These are phyloP conservation scores for Eurypyga helias DNA, from an alignment of 2,113 vertebrate species.

Conservation along the genomic window DNA sequence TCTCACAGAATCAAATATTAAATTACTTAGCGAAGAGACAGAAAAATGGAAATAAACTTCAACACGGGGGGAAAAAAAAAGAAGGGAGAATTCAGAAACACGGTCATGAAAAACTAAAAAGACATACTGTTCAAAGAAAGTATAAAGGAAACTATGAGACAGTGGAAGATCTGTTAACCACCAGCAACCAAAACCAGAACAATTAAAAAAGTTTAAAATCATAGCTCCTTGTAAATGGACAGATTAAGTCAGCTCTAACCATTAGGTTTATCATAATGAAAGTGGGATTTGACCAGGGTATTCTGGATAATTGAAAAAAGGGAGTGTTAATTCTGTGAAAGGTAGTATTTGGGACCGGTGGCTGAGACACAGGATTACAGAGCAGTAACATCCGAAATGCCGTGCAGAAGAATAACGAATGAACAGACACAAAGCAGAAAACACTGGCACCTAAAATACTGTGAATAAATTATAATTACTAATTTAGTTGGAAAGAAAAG, in stretches of 20 bases:
- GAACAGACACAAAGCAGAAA: not conserved
- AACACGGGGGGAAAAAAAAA: not conserved
- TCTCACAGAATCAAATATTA: slow-evolving; percentile 2
- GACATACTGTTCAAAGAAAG: not conserved
- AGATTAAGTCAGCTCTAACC: not conserved
- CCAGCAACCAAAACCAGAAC: not conserved
- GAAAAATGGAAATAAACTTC: not conserved
- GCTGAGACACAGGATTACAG: not conserved
- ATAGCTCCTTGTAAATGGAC: not conserved
- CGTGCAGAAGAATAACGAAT: not conserved
- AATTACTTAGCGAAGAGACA: not conserved
- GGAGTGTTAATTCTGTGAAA: not conserved
- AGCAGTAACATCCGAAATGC: not conserved
- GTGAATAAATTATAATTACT: not conserved
- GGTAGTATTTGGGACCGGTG: not conserved
- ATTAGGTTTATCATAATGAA: not conserved
- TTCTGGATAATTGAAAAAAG: not conserved
- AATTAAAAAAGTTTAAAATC: not conserved
- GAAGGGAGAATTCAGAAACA: not conserved
- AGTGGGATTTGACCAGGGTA: not conserved
- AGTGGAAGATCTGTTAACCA: not conserved
- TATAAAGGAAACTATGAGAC: not conserved
- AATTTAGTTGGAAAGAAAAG: not conserved
- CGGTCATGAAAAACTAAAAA: not conserved
- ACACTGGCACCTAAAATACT: not conserved